Conservation (phyloP, 1,140 invertebrate genomes). For the Colletes latitarsis region DNA sequence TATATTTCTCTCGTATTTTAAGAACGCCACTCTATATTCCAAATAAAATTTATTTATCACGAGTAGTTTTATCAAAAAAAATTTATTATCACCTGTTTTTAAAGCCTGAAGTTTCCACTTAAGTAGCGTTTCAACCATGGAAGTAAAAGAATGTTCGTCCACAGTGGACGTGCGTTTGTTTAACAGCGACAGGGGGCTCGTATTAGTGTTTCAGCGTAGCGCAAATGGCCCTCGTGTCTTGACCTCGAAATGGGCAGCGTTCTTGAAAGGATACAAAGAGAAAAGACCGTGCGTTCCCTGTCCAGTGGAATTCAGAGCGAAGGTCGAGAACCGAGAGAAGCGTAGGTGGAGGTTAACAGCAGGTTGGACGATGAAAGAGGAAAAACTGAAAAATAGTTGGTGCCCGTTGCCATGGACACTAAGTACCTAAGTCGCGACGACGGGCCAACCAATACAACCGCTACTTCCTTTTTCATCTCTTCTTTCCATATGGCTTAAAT, state of each 20-base stretch:
- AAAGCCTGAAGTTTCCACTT: no score
- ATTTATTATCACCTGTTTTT: no score
- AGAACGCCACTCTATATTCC: no score
- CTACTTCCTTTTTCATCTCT: not conserved
- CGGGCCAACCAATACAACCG: not conserved
- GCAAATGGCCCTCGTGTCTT: slow-evolving; percentile 5
- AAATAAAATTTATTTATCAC: no score
- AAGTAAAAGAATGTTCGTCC: not conserved
- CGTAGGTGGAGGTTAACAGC: not conserved
- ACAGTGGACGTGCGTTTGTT: slow-evolving; percentile 1
- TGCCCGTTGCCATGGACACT: slow-evolving; percentile 48
- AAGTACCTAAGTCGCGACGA: slow-evolving; percentile 36
- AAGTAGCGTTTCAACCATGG: not conserved
- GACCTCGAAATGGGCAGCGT: slow-evolving; percentile 9
- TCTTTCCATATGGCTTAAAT: slow-evolving; percentile 10
- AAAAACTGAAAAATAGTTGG: slow-evolving; percentile 52
- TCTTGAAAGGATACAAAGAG: slow-evolving; percentile 34
- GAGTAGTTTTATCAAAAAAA: no score
- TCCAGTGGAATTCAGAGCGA: slow-evolving; percentile 16
- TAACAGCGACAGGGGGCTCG: not conserved
- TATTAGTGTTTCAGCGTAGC: slow-evolving; percentile 15
- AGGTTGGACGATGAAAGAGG: slow-evolving; percentile 6
- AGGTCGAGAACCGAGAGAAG: slow-evolving; percentile 17
- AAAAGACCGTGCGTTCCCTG: slow-evolving; percentile 15
- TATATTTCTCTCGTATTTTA: no score